Evolutionary conservation across 2,888 invertebrate species (phyloP).

Genomic region (Glyphotaelius pellucidus): DNA sequence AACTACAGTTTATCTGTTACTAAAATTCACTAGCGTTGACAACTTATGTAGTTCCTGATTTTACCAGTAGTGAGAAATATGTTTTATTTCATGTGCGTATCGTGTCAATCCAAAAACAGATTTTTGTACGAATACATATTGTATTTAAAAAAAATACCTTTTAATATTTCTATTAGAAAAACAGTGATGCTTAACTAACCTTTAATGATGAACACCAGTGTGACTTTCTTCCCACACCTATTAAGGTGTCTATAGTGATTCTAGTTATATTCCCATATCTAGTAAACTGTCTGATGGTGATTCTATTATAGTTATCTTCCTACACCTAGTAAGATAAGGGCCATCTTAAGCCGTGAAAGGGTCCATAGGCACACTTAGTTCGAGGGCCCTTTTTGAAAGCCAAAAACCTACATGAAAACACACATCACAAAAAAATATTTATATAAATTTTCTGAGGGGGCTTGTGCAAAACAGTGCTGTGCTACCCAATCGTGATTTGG

Average conservation of each 20-base stretch:
- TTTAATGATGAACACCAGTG: neutral
- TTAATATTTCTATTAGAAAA: neutral
- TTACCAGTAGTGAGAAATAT: neutral
- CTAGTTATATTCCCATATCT: neutral
- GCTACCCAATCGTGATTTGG: too few species aligned
- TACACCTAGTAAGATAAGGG: too few species aligned
- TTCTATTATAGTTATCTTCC: too few species aligned
- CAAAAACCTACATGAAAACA: too few species aligned
- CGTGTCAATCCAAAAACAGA: neutral
- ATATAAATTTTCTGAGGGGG: too few species aligned
- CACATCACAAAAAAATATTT: too few species aligned
- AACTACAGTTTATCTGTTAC: neutral
- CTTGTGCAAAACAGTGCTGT: too few species aligned
- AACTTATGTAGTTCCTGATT: neutral
- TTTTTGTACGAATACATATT: neutral
- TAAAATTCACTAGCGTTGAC: neutral
- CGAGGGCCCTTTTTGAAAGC: too few species aligned
- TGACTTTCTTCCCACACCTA: neutral
- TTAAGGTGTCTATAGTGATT: neutral
- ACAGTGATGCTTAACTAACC: neutral
- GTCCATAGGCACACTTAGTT: too few species aligned
- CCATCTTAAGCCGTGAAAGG: too few species aligned
- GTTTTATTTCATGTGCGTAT: neutral
- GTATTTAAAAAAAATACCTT: neutral
- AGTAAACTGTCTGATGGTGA: too few species aligned